Evolutionary conservation across 2,888 invertebrate genomes (phyloP).

Genomic region (Tryphoninae sp.): DNA sequence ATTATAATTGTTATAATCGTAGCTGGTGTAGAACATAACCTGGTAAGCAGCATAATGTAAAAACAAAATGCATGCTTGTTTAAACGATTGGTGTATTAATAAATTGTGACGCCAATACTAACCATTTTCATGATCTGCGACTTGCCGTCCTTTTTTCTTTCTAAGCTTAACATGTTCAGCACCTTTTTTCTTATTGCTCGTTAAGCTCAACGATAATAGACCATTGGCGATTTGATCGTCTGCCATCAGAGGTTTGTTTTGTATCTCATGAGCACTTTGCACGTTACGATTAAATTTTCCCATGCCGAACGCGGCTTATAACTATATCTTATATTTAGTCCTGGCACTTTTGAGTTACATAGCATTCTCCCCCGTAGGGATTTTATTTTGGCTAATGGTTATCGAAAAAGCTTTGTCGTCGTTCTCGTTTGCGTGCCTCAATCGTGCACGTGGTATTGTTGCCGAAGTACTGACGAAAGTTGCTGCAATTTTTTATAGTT

Average conservation of each 20-base stretch:
- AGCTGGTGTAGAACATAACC: neutral
- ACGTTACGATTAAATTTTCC: neutral
- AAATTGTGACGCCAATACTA: slow-evolving; percentile 2
- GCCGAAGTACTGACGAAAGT: neutral
- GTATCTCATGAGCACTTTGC: slow-evolving; percentile 10
- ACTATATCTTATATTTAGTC: neutral
- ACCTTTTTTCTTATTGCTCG: slow-evolving; percentile 9
- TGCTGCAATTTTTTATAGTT: no score
- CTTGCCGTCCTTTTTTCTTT: neutral
- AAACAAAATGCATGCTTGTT: no score
- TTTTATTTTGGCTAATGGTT: neutral
- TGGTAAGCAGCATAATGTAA: neutral
- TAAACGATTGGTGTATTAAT: neutral
- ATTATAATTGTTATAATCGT: neutral
- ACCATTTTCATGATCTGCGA: slow-evolving; percentile 36
- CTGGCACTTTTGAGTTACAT: neutral
- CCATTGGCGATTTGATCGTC: neutral
- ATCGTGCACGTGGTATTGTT: slow-evolving; percentile 1
- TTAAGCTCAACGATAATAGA: neutral
- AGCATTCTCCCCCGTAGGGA: neutral
- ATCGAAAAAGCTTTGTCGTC: neutral
- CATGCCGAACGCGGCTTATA: neutral
- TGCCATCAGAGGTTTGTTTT: slow-evolving; percentile 37
- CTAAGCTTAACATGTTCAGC: neutral
- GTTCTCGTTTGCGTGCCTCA: neutral